Percentiles rank a stretch among this genome's conserved stretches.
phyloP scores from a whole-genome alignment of 1,140 invertebrate species.

The Drosophila ficusphila region DNA sequence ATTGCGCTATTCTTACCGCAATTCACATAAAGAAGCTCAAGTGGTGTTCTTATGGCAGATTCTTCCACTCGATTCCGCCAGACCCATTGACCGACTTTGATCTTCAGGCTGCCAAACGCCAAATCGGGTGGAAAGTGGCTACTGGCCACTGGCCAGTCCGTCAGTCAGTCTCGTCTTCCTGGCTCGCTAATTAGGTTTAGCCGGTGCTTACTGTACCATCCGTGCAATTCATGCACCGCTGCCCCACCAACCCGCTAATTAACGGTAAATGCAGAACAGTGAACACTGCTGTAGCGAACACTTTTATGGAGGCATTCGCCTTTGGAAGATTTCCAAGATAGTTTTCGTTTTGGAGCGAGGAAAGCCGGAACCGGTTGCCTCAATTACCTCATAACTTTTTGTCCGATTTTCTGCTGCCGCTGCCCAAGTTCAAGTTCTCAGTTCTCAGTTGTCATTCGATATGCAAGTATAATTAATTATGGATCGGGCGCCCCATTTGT shows the following conservation, averaged over 20 bases:
- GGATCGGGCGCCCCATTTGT: constrained; percentile 49
- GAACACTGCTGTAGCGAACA: constrained; percentile 49
- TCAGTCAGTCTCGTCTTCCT: constrained; percentile 24
- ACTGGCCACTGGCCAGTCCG: not conserved
- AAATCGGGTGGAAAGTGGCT: constrained; percentile 21
- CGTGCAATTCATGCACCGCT: constrained; percentile 35
- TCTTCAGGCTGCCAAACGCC: constrained; percentile 20
- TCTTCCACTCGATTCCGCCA: constrained; percentile 7
- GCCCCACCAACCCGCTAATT: constrained; percentile 43
- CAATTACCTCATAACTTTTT: constrained; percentile 33
- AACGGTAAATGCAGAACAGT: constrained; percentile 55
- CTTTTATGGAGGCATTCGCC: constrained; percentile 26
- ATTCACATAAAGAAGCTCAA: constrained; percentile 8
- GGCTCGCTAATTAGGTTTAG: constrained; percentile 56
- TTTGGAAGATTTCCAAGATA: constrained; percentile 53
- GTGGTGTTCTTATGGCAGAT: constrained; percentile 6
- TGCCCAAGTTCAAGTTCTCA: constrained; percentile 38
- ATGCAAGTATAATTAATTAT: constrained; percentile 25
- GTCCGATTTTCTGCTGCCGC: not conserved
- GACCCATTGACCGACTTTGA: constrained; percentile 36
- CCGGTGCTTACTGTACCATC: constrained; percentile 10
- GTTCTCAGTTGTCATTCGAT: constrained; percentile 33
- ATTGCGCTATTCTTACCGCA: constrained; percentile 5
- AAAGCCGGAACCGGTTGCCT: constrained; percentile 45
- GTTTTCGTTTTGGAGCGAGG: constrained; percentile 20